Evolutionary conservation across 2,888 invertebrate genomes (phyloP), one percentile per base, ranked within the genome.

Genomic region (Drosophila pseudotalamancana): DNA sequence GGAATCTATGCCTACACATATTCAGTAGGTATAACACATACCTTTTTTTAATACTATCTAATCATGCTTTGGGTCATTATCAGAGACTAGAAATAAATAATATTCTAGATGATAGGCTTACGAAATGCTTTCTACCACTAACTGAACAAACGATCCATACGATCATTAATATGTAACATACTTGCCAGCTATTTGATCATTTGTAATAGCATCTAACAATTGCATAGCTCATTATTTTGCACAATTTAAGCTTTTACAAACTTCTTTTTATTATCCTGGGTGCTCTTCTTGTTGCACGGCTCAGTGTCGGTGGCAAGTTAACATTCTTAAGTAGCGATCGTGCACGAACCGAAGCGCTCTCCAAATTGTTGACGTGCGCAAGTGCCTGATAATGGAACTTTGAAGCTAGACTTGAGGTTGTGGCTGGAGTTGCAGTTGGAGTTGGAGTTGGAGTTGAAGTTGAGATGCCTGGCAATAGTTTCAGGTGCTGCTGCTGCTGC

Each of bases 241-340:
- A 21, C 27, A 43, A 31, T 11, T 27, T n/a, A 18, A 14, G n/a
- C n/a, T n/a, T 31, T 23, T 29, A 48, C n/a, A 14, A 19, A 46
- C 19, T 25, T 39, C 11, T n/a, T 42, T 12, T n/a, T 12, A 5
- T 9, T 5, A 19, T n/a, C 21, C 32, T 31, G 8, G 23, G 46
- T 31, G 43, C 39, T 53, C 53, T 37, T 49, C 49, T 21, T 57
- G 71, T 66, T 62, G 66, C 39, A 53, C 61, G 57, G 72, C 72
- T 72, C 49, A 72, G 66, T 61, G 67, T 66, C 66, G 64, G 64
- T 65, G 65, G 64, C 64, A 64, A 65, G 65, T 65, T 65, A 56
- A 65, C 45, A 66, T 66, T 61, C 46, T 57, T 46, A 72, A 72
- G 71, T 72, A 57, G 71, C 67, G 72, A 72, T 72, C 67, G 72